These are phyloP conservation scores for Caiman crocodilus DNA, from an alignment of 2,797 vertebrate species.

Conservation along the genomic window DNA sequence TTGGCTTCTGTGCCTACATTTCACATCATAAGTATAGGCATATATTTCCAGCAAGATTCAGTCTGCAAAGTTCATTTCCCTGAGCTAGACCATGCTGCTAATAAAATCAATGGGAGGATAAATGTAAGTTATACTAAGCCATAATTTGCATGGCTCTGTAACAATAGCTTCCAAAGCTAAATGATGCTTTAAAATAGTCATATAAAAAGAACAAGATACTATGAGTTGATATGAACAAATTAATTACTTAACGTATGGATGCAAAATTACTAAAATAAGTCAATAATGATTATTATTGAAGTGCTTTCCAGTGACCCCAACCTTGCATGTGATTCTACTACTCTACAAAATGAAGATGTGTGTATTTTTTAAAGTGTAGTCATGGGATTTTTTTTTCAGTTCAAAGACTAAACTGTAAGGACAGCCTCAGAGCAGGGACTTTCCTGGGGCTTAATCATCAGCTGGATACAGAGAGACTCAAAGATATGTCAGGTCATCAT, in stretches of 20 bases:
- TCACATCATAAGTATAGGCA: not conserved
- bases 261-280: not conserved
- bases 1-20: not conserved
- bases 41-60: not conserved
- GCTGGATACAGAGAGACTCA: not conserved
- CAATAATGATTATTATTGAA: not conserved
- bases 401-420: not conserved
- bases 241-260: not conserved
- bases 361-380: not conserved
- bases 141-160: rapidly evolving
- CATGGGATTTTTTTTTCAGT: not conserved
- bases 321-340: not conserved
- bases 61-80: not conserved
- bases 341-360: not conserved
- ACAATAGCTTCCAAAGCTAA: not conserved
- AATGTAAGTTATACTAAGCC: not conserved
- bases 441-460: not conserved
- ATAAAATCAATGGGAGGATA: not conserved
- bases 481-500: not conserved
- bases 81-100: not conserved
- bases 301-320: not conserved
- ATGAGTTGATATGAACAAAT: rapidly evolving
- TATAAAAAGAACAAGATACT: not conserved
- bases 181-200: not conserved
- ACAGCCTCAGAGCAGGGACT: not conserved